Conservation (phyloP, 1,140 invertebrate genomes). For the Drosophila auraria region DNA sequence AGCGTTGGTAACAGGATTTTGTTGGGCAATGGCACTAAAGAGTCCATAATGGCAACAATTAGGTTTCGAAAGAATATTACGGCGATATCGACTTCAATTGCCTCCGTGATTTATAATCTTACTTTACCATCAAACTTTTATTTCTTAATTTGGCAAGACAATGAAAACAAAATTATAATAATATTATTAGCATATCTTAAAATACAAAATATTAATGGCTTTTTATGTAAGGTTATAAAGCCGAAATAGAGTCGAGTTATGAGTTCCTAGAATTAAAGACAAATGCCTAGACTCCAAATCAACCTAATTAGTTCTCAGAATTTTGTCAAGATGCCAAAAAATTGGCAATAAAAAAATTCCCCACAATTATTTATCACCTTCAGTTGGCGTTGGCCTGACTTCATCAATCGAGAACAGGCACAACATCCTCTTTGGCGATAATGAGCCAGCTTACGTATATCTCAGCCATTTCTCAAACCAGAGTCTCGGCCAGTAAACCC, state of each 20-base stretch:
- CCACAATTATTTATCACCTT: conserved; percentile 18
- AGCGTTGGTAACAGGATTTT: conserved; percentile 10
- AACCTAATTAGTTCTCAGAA: conserved; percentile 16
- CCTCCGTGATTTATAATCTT: background rate
- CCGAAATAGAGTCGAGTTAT: too few species aligned
- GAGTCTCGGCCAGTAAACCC: too few species aligned
- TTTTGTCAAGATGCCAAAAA: background rate
- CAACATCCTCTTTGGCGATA: conserved; percentile 45
- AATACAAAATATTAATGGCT: too few species aligned
- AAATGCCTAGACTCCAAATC: background rate
- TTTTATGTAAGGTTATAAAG: too few species aligned
- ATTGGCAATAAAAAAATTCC: conserved; percentile 20
- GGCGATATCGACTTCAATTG: background rate
- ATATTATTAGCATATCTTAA: too few species aligned
- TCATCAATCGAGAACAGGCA: conserved; percentile 37
- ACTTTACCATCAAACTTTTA: too few species aligned
- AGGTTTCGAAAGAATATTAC: background rate
- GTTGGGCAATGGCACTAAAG: background rate
- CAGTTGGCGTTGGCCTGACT: conserved; percentile 35
- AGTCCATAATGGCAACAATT: background rate
- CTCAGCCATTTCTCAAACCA: conserved; percentile 8
- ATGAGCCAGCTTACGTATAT: conserved; percentile 27
- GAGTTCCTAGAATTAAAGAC: conserved; percentile 1
- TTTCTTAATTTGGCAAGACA: too few species aligned
- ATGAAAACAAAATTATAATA: background rate